Base-by-base conservation (phyloP, 2,113 vertebrate species). In the Pachycephala philippinensis region DNA sequence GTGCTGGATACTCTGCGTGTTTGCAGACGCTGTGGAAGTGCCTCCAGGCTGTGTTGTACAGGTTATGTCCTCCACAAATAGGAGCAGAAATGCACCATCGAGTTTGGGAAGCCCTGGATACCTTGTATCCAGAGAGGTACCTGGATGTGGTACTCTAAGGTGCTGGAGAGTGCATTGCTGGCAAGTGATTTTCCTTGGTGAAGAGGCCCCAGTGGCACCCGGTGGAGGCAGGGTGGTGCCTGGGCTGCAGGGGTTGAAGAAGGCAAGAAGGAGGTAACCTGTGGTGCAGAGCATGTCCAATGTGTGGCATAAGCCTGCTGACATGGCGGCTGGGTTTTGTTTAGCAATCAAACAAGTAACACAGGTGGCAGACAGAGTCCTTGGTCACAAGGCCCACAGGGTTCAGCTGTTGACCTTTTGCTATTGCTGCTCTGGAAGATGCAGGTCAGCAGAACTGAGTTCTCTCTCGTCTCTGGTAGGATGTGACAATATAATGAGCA, bases 21-120 rank as follows among this genome's bases (percentile, higher is more conserved):
- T 60, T 56, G 39, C 42, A 71, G 87, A 26, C 9, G 15, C 20
- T 1, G 2, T 15, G 9, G 16, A 70, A 37, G 13, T 66, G 64
- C 2, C 1, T 56, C 40, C 23, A 56, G 60, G 24, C 50, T 61
- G 30, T 53, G 24, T 15, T 40, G 35, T 33, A 65, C 12, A 77
- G 20, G 44, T 56, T 33, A 4, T 42, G 4, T 23, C 4, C 45
- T 60, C 49, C 53, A 39, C 9, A 39, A 23, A 23, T 13, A 35
- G 0, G 2, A 49, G 33, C 49, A 84, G 59, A 70, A 91, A 70
- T 2, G 2, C 23, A 52, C 1, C 3, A 2, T 15, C n/a, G 15
- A 66, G 30, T 76, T 26, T 66, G 52, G 61, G 31, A 78, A 79
- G 27, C 27, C 33, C 11, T 37, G 74, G 39, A 20, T 54, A 17